Conservation (phyloP, 2,797 vertebrate species). For the Pangasius larnaudii region DNA sequence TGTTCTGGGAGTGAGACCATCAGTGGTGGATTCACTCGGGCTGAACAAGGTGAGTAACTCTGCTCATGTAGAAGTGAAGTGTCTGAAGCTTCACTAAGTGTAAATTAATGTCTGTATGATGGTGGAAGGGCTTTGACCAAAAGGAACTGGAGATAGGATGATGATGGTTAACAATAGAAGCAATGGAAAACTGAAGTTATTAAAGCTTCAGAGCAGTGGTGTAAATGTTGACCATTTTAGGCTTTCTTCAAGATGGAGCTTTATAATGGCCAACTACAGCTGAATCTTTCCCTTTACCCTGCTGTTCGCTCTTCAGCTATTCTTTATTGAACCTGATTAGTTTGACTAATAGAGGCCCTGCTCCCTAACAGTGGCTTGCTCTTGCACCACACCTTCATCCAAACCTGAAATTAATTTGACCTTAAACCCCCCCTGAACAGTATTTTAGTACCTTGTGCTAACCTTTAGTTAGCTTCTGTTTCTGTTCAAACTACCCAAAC, state of each 20-base stretch:
- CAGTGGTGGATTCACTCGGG: constrained; percentile 66
- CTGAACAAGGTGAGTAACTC: constrained; percentile 54
- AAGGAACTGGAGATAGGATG: not conserved
- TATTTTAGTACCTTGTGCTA: not conserved
- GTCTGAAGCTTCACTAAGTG: not conserved
- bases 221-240: not conserved
- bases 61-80: too few species aligned
- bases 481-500: not conserved
- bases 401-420: not conserved
- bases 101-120: not conserved
- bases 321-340: not conserved
- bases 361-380: not conserved
- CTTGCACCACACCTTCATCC: not conserved
- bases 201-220: not conserved
- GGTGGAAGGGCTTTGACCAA: not conserved
- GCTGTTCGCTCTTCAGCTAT: not conserved
- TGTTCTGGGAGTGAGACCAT: constrained; percentile 74
- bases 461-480: not conserved
- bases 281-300: not conserved
- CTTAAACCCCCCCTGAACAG: not conserved
- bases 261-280: not conserved
- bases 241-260: too few species aligned
- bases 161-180: not conserved
- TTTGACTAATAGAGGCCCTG: not conserved
- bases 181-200: too few species aligned